These are phyloP conservation scores for Euphydryas editha DNA, from an alignment of 2,888 invertebrate species.

Conservation along the genomic window DNA sequence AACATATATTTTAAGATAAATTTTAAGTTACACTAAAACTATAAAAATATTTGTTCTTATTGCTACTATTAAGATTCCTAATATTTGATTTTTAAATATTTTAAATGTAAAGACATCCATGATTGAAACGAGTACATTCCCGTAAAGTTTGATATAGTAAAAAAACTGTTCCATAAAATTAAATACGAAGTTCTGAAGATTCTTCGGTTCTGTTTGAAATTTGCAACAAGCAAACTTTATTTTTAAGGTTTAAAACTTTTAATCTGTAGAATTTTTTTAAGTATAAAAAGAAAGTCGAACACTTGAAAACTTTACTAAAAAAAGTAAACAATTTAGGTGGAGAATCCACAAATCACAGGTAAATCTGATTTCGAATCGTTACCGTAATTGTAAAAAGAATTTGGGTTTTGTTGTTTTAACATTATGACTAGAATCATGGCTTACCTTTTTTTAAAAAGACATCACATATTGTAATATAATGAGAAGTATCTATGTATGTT, in stretches of 20 bases:
- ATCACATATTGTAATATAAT: too few relatives aligned
- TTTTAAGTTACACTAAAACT: too few relatives aligned
- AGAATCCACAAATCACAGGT: conserved; percentile 74
- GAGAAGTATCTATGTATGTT: too few relatives aligned
- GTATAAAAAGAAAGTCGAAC: neutral
- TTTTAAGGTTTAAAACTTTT: neutral
- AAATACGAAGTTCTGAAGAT: neutral
- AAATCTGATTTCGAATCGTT: conserved; percentile 76
- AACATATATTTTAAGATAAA: too few relatives aligned
- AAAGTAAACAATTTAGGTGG: conserved; percentile 22
- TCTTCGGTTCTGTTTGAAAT: neutral
- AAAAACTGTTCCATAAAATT: neutral
- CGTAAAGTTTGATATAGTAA: too few relatives aligned
- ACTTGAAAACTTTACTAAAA: neutral
- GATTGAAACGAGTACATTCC: too few relatives aligned
- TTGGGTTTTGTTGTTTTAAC: conserved; percentile 39
- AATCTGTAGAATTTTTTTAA: neutral
- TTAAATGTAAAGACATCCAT: too few relatives aligned
- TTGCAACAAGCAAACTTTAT: neutral
- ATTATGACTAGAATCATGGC: neutral
- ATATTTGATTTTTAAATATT: too few relatives aligned
- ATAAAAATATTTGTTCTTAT: too few relatives aligned
- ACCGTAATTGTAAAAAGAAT: conserved; percentile 6
- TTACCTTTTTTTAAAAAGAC: too few relatives aligned
- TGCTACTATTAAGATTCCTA: too few relatives aligned